A percentile compares a stretch with the other conserved stretches of the same genome.
These are phyloP conservation scores for Etia nguti DNA, from an alignment of 2,113 vertebrate genomes.

Conservation along the genomic window DNA sequence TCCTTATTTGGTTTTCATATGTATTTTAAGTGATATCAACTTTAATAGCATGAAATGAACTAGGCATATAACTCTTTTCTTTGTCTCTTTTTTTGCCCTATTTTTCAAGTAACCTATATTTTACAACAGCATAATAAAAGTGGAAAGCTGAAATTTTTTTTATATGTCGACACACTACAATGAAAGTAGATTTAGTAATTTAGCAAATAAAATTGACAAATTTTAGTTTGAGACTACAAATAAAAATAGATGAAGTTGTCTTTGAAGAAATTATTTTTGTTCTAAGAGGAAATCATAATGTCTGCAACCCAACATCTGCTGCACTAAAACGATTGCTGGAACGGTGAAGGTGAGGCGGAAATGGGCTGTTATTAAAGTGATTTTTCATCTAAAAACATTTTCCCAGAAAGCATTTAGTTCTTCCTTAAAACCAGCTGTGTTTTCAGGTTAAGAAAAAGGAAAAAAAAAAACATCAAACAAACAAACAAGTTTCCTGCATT, in stretches of 20 bases:
- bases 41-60: too few relatives aligned
- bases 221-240: not conserved
- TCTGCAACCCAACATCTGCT: not conserved
- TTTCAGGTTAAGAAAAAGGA: not conserved
- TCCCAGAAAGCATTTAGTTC: not conserved
- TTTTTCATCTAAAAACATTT: not conserved
- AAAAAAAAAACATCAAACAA: not conserved
- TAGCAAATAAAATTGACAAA: not conserved
- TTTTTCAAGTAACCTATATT: too few relatives aligned
- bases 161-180: not conserved
- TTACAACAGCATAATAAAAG: too few relatives aligned
- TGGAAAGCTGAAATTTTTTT: not conserved
- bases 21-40: too few relatives aligned
- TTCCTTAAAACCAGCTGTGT: not conserved
- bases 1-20: too few relatives aligned
- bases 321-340: not conserved
- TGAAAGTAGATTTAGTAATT: not conserved
- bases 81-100: too few relatives aligned
- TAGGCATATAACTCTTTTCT: too few relatives aligned
- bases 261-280: not conserved
- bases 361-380: not conserved
- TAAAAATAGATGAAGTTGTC: not conserved
- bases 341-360: not conserved
- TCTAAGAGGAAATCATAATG: not conserved
- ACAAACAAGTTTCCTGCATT: not conserved